Percentiles rank a stretch among this genome's conserved stretches.
Evolutionary conservation across 2,888 invertebrate species (phyloP).

Genomic region (Nebria brevicollis): DNA sequence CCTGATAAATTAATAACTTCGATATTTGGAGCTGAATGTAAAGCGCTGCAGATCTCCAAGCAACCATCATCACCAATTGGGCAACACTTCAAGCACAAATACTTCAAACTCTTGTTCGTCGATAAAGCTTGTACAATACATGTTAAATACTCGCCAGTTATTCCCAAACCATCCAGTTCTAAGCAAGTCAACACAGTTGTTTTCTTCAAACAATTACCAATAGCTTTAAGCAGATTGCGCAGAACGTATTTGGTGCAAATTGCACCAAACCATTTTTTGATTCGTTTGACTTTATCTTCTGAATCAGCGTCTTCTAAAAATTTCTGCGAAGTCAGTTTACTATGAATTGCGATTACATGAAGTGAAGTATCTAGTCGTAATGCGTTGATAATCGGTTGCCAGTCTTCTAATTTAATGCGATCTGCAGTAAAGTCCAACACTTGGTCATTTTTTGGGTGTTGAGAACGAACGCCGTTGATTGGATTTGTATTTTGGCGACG

Average conservation of each 20-base stretch:
- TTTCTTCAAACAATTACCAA: slow-evolving; percentile 71
- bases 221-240: slow-evolving; percentile 72
- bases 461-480: slow-evolving; percentile 57
- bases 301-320: slow-evolving; percentile 64
- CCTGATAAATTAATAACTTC: slow-evolving; percentile 75
- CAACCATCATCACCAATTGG: slow-evolving; percentile 79
- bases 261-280: slow-evolving; percentile 60
- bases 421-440: slow-evolving; percentile 76
- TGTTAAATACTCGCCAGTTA: slow-evolving; percentile 72
- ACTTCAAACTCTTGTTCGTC: slow-evolving; percentile 72
- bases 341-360: slow-evolving; percentile 74
- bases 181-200: slow-evolving; percentile 72
- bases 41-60: slow-evolving; percentile 73
- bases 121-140: slow-evolving; percentile 67
- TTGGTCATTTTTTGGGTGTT: slow-evolving; percentile 59
- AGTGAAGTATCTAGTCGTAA: slow-evolving; percentile 77
- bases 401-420: slow-evolving; percentile 78
- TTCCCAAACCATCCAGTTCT: slow-evolving; percentile 77
- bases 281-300: slow-evolving; percentile 71
- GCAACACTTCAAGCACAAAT: slow-evolving; percentile 75
- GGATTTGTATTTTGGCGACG: slow-evolving; percentile 59
- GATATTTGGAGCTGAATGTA: slow-evolving; percentile 74
- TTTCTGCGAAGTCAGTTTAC: slow-evolving; percentile 59
- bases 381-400: slow-evolving; percentile 79
- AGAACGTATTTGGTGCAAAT: slow-evolving; percentile 78